Conservation (phyloP, 2,113 vertebrate species). For the Takifugu flavidus region DNA sequence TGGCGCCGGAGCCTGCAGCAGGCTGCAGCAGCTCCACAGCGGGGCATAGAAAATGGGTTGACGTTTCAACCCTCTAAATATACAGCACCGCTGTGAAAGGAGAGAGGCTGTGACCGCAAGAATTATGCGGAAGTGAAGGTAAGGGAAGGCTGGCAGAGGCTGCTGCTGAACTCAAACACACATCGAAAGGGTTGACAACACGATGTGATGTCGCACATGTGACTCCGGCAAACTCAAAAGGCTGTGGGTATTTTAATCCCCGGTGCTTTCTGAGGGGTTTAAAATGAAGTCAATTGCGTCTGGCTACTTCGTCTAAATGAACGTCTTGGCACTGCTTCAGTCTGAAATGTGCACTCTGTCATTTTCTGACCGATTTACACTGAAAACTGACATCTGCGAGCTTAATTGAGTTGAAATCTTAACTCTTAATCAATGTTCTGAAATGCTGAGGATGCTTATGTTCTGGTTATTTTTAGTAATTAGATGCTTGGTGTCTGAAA, state of each 20-base stretch:
- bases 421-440: background rate
- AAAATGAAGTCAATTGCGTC: too few relatives aligned
- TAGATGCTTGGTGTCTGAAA: background rate
- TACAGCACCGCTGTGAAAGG: too few relatives aligned
- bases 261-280: too few relatives aligned
- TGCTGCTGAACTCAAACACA: too few relatives aligned
- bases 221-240: too few relatives aligned
- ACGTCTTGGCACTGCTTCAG: background rate
- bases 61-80: too few relatives aligned
- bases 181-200: too few relatives aligned
- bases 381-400: background rate
- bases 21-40: background rate
- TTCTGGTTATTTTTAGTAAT: background rate
- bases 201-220: too few relatives aligned
- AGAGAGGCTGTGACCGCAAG: background rate
- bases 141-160: background rate
- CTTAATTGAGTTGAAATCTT: background rate
- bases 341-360: background rate
- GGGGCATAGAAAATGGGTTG: background rate
- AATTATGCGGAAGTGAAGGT: background rate
- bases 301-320: too few relatives aligned
- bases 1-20: background rate
- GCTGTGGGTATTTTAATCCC: too few relatives aligned
- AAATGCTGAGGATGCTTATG: background rate
- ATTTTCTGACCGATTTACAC: background rate